Conservation (phyloP, 2,888 invertebrate genomes). For the Glyphotaelius pellucidus region DNA sequence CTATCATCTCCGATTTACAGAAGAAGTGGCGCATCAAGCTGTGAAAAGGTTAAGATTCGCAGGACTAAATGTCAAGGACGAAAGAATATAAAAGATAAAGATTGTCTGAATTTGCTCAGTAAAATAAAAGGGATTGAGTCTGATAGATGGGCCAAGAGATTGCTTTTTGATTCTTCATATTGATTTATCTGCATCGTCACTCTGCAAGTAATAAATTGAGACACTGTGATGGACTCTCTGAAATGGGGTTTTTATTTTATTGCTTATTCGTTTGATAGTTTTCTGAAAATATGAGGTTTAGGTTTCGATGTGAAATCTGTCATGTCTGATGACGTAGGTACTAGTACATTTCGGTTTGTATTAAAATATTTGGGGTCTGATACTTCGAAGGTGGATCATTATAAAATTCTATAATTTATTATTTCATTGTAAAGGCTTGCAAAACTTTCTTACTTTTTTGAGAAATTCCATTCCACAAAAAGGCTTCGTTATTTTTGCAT, state of each 20-base stretch:
- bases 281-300: not conserved
- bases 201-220: not conserved
- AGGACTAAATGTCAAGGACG: not conserved
- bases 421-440: not conserved
- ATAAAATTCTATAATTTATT: not conserved
- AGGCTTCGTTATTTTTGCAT: no score
- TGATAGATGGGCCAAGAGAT: not conserved
- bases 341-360: not conserved
- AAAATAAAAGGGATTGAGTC: not conserved
- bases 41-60: not conserved
- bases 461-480: no score
- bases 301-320: not conserved
- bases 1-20: not conserved
- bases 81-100: not conserved
- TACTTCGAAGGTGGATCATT: not conserved
- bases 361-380: not conserved
- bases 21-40: not conserved
- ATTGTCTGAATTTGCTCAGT: not conserved
- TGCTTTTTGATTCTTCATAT: not conserved
- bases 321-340: not conserved
- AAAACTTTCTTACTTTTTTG: not conserved
- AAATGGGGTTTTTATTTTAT: not conserved
- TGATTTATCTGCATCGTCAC: not conserved
- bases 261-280: not conserved
- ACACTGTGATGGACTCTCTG: not conserved